phyloP scores from a whole-genome alignment of 2,797 vertebrate genomes.

The Onychomys leucogaster region DNA sequence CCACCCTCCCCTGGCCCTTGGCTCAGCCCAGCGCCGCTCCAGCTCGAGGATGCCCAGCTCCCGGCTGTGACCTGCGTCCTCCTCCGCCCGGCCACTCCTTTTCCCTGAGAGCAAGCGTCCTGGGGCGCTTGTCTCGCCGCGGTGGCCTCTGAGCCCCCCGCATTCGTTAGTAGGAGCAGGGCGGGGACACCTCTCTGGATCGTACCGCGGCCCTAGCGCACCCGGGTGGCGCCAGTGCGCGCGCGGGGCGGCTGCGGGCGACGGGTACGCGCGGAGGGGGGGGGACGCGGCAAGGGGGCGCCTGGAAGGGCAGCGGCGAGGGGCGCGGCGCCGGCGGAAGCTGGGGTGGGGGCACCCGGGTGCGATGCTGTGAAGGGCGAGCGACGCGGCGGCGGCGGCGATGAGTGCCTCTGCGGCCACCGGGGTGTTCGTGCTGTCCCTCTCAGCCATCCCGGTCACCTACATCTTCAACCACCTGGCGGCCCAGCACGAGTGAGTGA shows the following conservation, averaged over 20 bases:
- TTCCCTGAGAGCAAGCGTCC: neutral
- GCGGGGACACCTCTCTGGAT: neutral
- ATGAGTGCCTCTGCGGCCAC: slow-evolving; percentile 95
- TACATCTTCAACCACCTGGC: slow-evolving; percentile 92
- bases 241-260: neutral
- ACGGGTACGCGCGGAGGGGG: neutral
- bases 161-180: neutral
- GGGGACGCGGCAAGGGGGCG: neutral
- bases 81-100: neutral
- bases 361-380: slow-evolving; percentile 47
- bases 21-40: neutral
- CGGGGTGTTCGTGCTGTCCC: slow-evolving; percentile 93
- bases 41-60: neutral
- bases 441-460: slow-evolving; percentile 94
- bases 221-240: neutral
- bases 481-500: slow-evolving; percentile 90
- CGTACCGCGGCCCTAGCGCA: neutral
- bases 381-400: slow-evolving; percentile 74
- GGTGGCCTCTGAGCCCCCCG: neutral
- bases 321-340: slow-evolving; percentile 14
- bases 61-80: neutral
- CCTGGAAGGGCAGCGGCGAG: slow-evolving; percentile 20
- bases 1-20: slow-evolving; percentile 7
- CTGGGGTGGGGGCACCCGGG: neutral
- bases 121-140: neutral